Percentiles rank a stretch among this genome's conserved stretches.
These are phyloP conservation scores for Parthenolecanium corni DNA, from an alignment of 2,888 invertebrate species.

Conservation along the genomic window DNA sequence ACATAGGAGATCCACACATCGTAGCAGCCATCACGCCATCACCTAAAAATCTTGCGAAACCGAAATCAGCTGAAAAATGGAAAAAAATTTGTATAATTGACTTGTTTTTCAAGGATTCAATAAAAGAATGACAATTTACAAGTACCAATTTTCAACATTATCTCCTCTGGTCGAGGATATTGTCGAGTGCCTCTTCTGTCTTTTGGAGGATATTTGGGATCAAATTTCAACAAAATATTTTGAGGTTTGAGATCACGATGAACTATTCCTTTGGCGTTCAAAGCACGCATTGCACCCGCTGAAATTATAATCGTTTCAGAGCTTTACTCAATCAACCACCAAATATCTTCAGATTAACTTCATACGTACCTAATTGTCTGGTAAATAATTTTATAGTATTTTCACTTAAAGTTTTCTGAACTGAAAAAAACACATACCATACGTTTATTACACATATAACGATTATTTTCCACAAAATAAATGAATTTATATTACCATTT, in stretches of 20 bases:
- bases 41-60: conserved; percentile 94
- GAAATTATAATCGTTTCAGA: conserved; percentile 16
- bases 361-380: conserved; percentile 66
- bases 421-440: conserved; percentile 40
- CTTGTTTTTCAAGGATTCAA: too few relatives aligned
- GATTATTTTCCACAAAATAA: conserved; percentile 24
- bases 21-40: conserved; percentile 99
- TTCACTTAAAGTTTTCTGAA: conserved; percentile 90
- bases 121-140: background rate
- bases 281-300: conserved; percentile 95
- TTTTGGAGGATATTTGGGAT: conserved; percentile 46
- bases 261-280: conserved; percentile 94
- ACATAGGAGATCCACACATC: conserved; percentile 98
- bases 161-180: conserved; percentile 64
- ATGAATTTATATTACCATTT: conserved; percentile 28
- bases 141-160: conserved; percentile 75
- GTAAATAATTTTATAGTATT: conserved; percentile 92
- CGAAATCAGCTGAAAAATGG: conserved; percentile 77
- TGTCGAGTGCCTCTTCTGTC: conserved; percentile 11
- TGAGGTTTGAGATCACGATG: conserved; percentile 99
- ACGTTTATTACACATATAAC: background rate
- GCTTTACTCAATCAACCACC: too few relatives aligned
- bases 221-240: conserved; percentile 91
- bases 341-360: too few relatives aligned
- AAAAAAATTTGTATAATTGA: conserved; percentile 71